A percentile compares a stretch with the other conserved stretches of the same genome.
Evolutionary conservation across 2,888 invertebrate species (phyloP).

Genomic region (Cryptus viduatorius): DNA sequence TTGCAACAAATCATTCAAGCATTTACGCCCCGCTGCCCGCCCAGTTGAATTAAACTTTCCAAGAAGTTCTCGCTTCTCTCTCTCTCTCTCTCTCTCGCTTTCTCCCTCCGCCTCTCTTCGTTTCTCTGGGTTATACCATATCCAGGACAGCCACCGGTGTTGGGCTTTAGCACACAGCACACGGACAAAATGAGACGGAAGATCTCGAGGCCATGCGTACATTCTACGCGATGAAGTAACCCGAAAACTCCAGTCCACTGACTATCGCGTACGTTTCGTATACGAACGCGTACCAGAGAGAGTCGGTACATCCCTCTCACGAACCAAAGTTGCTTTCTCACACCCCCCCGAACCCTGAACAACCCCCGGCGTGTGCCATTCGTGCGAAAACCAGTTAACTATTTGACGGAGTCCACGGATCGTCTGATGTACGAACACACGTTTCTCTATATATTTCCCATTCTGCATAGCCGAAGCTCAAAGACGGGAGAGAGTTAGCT

Average conservation of each 20-base stretch:
- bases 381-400: constrained; percentile 78
- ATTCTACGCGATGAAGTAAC: constrained; percentile 66
- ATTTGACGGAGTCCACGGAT: constrained; percentile 75
- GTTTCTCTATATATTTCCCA: constrained; percentile 27
- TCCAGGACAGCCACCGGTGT: background rate
- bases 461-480: constrained; percentile 19
- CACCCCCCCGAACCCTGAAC: constrained; percentile 59
- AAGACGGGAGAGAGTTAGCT: constrained; percentile 2
- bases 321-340: constrained; percentile 73
- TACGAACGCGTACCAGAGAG: constrained; percentile 20
- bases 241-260: constrained; percentile 57
- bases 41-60: constrained; percentile 82
- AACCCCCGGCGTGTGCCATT: constrained; percentile 71
- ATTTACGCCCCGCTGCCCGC: constrained; percentile 79
- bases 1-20: constrained; percentile 81
- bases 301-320: constrained; percentile 56
- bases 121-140: constrained; percentile 12
- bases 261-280: constrained; percentile 59
- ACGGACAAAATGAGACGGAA: constrained; percentile 57
- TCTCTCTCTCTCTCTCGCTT: too few species aligned
- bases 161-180: constrained; percentile 45
- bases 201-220: constrained; percentile 47
- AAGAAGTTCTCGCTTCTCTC: constrained; percentile 4
- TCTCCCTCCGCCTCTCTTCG: background rate
- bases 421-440: constrained; percentile 49